Evolutionary conservation across 2,113 vertebrate genomes (phyloP), one percentile per base, ranked within the genome.

Genomic region (Clinocottus analis): DNA sequence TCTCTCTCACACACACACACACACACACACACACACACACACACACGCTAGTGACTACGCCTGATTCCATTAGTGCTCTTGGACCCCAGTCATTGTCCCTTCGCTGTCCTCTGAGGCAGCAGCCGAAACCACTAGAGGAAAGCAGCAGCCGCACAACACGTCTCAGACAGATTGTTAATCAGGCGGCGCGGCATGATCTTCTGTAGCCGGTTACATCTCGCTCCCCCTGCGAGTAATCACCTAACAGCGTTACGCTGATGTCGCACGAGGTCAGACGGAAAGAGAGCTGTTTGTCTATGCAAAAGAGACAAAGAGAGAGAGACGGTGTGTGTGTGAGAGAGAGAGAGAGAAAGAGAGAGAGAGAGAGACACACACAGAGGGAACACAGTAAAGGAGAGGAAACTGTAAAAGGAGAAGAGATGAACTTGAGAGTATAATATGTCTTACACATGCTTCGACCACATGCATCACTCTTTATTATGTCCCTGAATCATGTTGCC

Each of bases 91-190:
- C 76, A 75, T 84, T 86, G 87, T 89, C 77, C 79, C 80, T 63
- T 25, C 16, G 4, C 76, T 68, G 84, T 91, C 85, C 83, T 86
- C 79, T 80, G 73, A 89, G 84, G 67, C 84, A 49, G 85, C 85
- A 85, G 87, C 88, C 63, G 84, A 78, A 86, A 72, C 70, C 41
- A 17, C 66, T 75, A 73, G 73, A 87, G 83, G 77, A 84, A 17
- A 65, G 85, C 85, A 63, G 72, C 33, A 47, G 45, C 68, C 21
- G 47, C 77, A 77, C 70, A 86, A 76, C 82, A 83, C 55, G 47
- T 84, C 78, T 85, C 73, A 79, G 80, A 89, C 84, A 90, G 87
- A 87, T 72, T 91, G 87, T 91, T 90, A 89, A 90, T 91, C 85
- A 91, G 89, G 55, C 72, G 5, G 8, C 67, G 80, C 73, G 81